Evolutionary conservation across 2,888 invertebrate genomes (phyloP), one percentile per base, ranked within the genome.

Genomic region (Pristionchus mayeri): DNA sequence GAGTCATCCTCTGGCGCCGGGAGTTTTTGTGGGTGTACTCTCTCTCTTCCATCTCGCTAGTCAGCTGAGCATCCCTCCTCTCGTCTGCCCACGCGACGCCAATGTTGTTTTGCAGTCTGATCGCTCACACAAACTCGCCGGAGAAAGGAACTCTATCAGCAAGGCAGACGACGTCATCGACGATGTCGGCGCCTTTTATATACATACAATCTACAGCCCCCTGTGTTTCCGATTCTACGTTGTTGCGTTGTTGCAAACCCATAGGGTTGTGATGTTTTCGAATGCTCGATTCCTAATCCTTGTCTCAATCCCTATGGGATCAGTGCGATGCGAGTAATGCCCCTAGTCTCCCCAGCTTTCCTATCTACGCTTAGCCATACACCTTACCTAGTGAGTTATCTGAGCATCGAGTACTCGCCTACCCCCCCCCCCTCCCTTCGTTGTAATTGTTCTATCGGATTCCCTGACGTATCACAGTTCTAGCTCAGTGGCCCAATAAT

Each of bases 181-280:
- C n/a, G 71, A 40, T 71, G 71, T 24, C 71, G 71, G 40, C 71
- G 40, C 40, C 71, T 44, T 71, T 40, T 71, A 71, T 40, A 71
- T 71, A 71, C 71, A 71, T 7, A 27, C 71, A 37, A 37, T 4
- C 18, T 67, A 16, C 40, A 57, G 27, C 63, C 63, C 16, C 34
- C 6, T 40, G 40, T 21, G 11, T 71, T 37, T n/a, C n/a, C n/a
- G n/a, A n/a, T n/a, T n/a, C n/a, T n/a, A n/a, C n/a, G 40, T 71
- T 71, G 40, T 71, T 71, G 9, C 3, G 2, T 34, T n/a, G 9
- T n/a, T 24, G 40, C 67, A 21, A 34, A n/a, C 13, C 9, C 37
- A 16, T 18, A 71, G 40, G 21, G 71, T 44, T 40, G 71, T 44
- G 37, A 40, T 37, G 37, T 71, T 37, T 67, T 63, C 34, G 63